Conservation (phyloP, 2,888 invertebrate genomes). For the Eupithecia subfuscata region DNA sequence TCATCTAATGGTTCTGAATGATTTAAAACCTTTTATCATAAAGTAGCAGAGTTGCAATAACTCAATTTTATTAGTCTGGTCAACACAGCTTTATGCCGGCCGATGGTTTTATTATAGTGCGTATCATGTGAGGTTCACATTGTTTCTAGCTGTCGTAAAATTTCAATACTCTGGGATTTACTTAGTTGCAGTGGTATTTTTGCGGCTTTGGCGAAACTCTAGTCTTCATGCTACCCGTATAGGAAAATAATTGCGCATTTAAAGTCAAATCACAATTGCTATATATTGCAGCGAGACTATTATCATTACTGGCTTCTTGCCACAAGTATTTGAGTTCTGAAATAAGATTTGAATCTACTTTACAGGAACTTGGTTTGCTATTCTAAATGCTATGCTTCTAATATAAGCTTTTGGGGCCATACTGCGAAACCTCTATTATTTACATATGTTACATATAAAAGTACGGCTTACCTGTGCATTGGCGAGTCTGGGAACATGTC, state of each 20-base stretch:
- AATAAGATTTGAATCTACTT: slow-evolving; percentile 54
- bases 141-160: slow-evolving; percentile 65
- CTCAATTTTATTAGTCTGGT: slow-evolving; percentile 82
- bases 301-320: slow-evolving; percentile 72
- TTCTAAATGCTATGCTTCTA: slow-evolving; percentile 52
- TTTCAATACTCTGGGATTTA: slow-evolving; percentile 63
- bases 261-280: slow-evolving; percentile 74
- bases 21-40: slow-evolving; percentile 83
- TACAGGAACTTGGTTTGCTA: slow-evolving; percentile 39
- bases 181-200: slow-evolving; percentile 55
- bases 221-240: slow-evolving; percentile 58
- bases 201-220: slow-evolving; percentile 65
- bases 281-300: slow-evolving; percentile 61
- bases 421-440: slow-evolving; percentile 38
- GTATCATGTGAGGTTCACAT: slow-evolving; percentile 64
- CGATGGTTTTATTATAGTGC: slow-evolving; percentile 74
- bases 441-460: not conserved
- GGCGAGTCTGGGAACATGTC: slow-evolving; percentile 96
- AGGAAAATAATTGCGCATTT: slow-evolving; percentile 71
- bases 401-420: slow-evolving; percentile 43
- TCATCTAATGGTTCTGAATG: slow-evolving; percentile 82
- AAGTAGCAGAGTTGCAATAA: slow-evolving; percentile 80
- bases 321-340: slow-evolving; percentile 62
- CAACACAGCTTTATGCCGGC: slow-evolving; percentile 74
- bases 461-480: slow-evolving; percentile 86